Conservation (phyloP, 2,888 invertebrate genomes). For the Halictus quadricinctus region DNA sequence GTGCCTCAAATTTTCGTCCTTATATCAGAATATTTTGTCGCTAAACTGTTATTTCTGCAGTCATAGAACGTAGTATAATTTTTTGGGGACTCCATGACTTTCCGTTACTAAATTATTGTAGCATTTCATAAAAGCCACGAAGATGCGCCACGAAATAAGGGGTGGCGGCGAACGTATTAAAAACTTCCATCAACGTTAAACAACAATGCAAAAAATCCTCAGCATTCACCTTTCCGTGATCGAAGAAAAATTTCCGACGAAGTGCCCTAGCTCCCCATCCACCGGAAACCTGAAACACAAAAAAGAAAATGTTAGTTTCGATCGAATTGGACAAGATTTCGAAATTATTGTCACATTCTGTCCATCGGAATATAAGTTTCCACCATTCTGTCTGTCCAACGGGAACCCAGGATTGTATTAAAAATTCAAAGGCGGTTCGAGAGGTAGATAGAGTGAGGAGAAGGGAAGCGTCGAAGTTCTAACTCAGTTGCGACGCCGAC, state of each 20-base stretch:
- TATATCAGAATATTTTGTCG: no score
- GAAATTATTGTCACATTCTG: slow-evolving; percentile 31
- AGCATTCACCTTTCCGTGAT: slow-evolving; percentile 30
- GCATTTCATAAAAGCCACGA: no score
- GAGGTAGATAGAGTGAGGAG: background rate
- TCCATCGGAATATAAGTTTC: slow-evolving; percentile 24
- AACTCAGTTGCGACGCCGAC: slow-evolving; percentile 51
- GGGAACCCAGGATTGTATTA: slow-evolving; percentile 31
- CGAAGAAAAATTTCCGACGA: background rate
- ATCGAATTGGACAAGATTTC: background rate
- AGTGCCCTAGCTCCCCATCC: background rate
- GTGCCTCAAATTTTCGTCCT: no score
- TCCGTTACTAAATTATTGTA: no score
- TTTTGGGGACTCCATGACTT: no score
- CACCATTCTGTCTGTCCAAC: background rate
- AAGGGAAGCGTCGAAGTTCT: slow-evolving; percentile 36
- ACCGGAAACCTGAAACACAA: slow-evolving; percentile 23
- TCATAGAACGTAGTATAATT: no score
- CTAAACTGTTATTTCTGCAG: no score
- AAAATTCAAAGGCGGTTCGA: slow-evolving; percentile 53
- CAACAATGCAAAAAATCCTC: background rate
- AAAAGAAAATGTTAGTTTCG: slow-evolving; percentile 17
- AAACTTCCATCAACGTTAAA: background rate
- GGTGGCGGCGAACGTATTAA: no score
- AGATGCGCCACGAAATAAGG: no score